Evolutionary conservation across 2,888 invertebrate genomes (phyloP).

Genomic region (Flabesymbios commensalis): DNA sequence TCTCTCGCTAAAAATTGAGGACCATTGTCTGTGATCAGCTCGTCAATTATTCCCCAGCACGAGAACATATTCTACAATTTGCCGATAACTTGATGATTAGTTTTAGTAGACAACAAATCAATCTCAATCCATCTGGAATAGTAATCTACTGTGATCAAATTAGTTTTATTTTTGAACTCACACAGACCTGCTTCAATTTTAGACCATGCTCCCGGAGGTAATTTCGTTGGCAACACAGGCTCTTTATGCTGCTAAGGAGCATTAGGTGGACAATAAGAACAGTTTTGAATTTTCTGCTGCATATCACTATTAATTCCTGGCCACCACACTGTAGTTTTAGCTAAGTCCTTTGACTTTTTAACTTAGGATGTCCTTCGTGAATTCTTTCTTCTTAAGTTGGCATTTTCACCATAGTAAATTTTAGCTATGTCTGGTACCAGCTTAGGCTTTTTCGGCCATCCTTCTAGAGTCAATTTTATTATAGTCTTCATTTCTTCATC

Average conservation of each 20-base stretch:
- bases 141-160: too few relatives aligned
- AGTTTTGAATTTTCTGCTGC: constrained; percentile 8
- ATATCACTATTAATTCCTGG: constrained; percentile 23
- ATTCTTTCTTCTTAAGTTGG: not conserved
- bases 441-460: too few relatives aligned
- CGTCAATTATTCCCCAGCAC: not conserved
- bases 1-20: not conserved
- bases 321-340: constrained; percentile 30
- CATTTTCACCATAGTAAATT: not conserved
- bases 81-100: not conserved
- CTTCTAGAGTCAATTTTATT: too few relatives aligned
- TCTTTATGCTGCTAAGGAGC: constrained; percentile 25
- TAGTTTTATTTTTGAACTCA: too few relatives aligned
- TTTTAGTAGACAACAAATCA: not conserved
- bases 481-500: too few relatives aligned
- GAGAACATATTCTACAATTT: not conserved
- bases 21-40: constrained; percentile 1
- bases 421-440: not conserved
- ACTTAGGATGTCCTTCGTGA: constrained; percentile 28
- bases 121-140: constrained; percentile 18
- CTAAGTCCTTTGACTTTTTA: constrained; percentile 5
- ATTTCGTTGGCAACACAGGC: constrained; percentile 19
- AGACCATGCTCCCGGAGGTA: constrained; percentile 32
- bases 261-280: constrained; percentile 22
- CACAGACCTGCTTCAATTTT: constrained; percentile 28